Base-by-base conservation (phyloP, 2,888 invertebrate genomes). In the Tetheella fluctuosa region DNA sequence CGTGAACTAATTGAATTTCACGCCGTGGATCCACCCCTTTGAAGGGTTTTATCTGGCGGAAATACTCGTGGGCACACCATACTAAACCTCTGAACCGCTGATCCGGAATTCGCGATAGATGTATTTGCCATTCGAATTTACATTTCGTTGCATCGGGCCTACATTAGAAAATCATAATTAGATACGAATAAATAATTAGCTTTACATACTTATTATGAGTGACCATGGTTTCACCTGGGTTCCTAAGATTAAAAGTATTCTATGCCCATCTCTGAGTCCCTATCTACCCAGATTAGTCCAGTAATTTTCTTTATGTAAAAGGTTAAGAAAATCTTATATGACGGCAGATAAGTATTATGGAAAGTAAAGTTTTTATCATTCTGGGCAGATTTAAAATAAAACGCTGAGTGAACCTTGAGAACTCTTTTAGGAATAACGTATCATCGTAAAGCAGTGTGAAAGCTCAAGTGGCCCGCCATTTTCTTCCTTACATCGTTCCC, bases 1-100 rank as follows among this genome's bases (percentile, higher is more conserved):
- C 74, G 70, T 77, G 77, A 77, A 78, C 78, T 84, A 84, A 88
- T 88, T 83, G 79, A 83, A 86, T 88, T 86, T 84, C 79, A 88
- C 83, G 84, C 80, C 63, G 72, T 74, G 75, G 72, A 74, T 74
- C 68, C 69, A 77, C 58, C 75, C 77, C 85, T 88, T 88, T 88
- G 86, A 86, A 82, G 77, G 72, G 80, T 84, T 83, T 72, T 77
- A 79, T 78, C 74, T 76, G 70, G 70, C 74, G 82, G 82, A 86
- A 84, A 77, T 76, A 65, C 72, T 73, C 67, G 69, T 76, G 70
- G 73, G 70, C 67, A 72, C 64, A 62, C 63, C 69, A 63, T 80
- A 75, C 73, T 81, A 76, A 81, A 81, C 80, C 71, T 74, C 68
- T 77, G 73, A 79, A 67, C 69, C 81, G 77, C 64, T 84, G 84